A percentile compares a stretch with the other conserved stretches of the same genome.
phyloP scores from a whole-genome alignment of 2,888 invertebrate species.

The Lepidochitona cinerea region DNA sequence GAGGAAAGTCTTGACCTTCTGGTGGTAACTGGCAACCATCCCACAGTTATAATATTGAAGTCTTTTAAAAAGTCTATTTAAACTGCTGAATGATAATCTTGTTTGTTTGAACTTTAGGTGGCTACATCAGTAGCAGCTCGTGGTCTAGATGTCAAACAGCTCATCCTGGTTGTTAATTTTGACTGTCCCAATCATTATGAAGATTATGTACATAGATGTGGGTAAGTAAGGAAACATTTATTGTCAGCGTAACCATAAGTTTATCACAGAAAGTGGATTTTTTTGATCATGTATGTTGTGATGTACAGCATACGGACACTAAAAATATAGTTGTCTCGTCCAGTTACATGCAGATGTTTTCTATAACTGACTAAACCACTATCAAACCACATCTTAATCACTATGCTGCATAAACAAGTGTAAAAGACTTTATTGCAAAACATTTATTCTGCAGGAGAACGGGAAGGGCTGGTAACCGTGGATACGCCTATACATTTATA shows the following conservation, averaged over 20 bases:
- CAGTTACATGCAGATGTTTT: no score
- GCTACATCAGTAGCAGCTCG: slow-evolving; percentile 99
- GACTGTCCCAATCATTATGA: slow-evolving; percentile 99
- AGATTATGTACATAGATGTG: slow-evolving; percentile 99
- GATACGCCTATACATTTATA: slow-evolving; percentile 97
- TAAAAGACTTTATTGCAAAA: no score
- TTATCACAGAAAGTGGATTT: not conserved
- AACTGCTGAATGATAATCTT: not conserved
- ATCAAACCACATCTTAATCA: no score
- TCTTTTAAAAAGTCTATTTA: no score
- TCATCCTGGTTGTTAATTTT: slow-evolving; percentile 97
- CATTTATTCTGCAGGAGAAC: slow-evolving; percentile 72
- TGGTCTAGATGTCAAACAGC: slow-evolving; percentile 98
- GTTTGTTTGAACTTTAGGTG: slow-evolving; percentile 72
- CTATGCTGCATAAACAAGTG: no score
- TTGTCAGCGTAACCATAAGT: not conserved
- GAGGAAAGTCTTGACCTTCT: not conserved
- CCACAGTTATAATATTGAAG: no score
- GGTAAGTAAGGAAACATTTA: slow-evolving; percentile 72
- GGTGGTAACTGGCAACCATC: no score
- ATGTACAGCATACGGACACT: no score
- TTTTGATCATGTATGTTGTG: no score
- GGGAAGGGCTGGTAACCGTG: slow-evolving; percentile 89
- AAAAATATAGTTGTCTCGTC: no score
- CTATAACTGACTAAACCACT: no score